Conservation (phyloP, 2,888 invertebrate genomes). For the Luperina nickerlii region DNA sequence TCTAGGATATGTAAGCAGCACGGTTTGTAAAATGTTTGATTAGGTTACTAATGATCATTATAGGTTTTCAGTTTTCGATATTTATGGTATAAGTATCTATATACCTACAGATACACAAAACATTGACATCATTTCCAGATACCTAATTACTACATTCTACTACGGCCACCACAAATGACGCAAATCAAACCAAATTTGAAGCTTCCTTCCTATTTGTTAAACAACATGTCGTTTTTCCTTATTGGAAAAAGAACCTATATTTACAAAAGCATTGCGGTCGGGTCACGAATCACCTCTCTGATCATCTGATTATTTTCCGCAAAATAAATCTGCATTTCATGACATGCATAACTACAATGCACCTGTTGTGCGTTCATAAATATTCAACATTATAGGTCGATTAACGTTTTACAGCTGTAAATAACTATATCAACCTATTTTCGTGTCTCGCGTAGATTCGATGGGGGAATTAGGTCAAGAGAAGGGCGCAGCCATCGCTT, state of each 20-base stretch:
- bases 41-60: neutral
- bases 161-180: constrained; percentile 24
- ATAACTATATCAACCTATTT: constrained; percentile 64
- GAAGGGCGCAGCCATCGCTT: constrained; percentile 65
- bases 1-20: neutral
- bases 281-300: neutral
- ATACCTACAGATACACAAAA: neutral
- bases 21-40: neutral
- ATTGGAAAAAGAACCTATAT: no score
- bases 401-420: constrained; percentile 49
- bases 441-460: constrained; percentile 63
- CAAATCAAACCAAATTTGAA: constrained; percentile 15
- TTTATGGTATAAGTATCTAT: neutral
- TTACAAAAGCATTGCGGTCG: neutral
- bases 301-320: neutral
- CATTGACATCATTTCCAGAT: neutral
- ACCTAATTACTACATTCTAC: neutral
- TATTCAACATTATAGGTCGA: constrained; percentile 41
- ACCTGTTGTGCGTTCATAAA: constrained; percentile 34
- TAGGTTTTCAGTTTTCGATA: neutral
- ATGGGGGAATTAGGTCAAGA: constrained; percentile 74
- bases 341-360: constrained; percentile 32
- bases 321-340: constrained; percentile 31
- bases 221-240: neutral
- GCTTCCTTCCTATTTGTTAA: neutral